phyloP scores from a whole-genome alignment of 1,140 invertebrate species.

The Drosophila aff. region DNA sequence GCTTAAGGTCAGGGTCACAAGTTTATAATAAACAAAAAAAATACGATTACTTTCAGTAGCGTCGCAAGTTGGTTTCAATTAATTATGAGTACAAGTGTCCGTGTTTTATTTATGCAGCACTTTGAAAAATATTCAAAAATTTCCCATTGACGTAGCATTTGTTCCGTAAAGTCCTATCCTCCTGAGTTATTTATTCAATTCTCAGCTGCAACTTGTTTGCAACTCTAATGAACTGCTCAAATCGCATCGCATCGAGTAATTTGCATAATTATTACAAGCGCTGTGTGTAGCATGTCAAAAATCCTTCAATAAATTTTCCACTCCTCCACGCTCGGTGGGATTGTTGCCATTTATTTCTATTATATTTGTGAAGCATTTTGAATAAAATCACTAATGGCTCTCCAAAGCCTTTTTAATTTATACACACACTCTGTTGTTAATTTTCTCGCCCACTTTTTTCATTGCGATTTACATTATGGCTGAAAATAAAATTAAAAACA shows the following conservation, averaged over 20 bases:
- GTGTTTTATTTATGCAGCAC: constrained; percentile 1
- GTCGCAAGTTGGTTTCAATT: constrained; percentile 1
- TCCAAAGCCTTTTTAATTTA: constrained; percentile 19
- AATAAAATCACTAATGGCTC: constrained; percentile 36
- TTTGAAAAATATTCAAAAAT: constrained; percentile 11
- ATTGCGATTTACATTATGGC: constrained; percentile 30
- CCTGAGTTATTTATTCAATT: constrained; percentile 28
- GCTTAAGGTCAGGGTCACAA: constrained; percentile 26
- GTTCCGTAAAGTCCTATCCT: neutral
- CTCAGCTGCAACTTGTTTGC: constrained; percentile 41
- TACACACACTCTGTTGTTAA: constrained; percentile 21
- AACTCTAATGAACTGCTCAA: constrained; percentile 49
- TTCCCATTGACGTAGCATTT: neutral
- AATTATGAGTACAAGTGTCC: neutral
- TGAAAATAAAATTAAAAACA: constrained; percentile 4
- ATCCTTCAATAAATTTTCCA: constrained; percentile 58
- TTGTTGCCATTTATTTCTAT: constrained; percentile 18
- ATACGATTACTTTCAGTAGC: constrained; percentile 5
- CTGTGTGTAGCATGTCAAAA: constrained; percentile 41
- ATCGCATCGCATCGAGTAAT: constrained; percentile 24
- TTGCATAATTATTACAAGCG: constrained; percentile 44
- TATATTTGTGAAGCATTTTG: constrained; percentile 22
- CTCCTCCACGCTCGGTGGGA: constrained; percentile 15
- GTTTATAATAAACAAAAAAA: neutral
- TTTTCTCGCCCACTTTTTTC: constrained; percentile 5